Evolutionary conservation across 2,888 invertebrate genomes (phyloP).

Genomic region (Euplexia lucipara): DNA sequence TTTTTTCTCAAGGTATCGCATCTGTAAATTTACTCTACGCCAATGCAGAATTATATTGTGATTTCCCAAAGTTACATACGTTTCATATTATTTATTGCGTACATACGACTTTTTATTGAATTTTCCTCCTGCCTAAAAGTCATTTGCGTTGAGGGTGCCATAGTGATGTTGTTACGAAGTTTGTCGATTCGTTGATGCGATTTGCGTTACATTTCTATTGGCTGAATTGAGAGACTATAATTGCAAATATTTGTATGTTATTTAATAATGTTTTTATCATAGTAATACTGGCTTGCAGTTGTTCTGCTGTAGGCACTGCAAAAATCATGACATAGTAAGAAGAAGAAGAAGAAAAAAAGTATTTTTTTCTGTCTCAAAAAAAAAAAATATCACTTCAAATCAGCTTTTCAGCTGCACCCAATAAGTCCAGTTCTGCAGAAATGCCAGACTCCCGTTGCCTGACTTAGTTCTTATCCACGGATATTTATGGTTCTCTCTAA

Average conservation of each 20-base stretch:
- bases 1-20: background rate
- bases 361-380: too few relatives aligned
- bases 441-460: too few relatives aligned
- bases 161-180: constrained; percentile 25
- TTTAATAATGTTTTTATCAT: background rate
- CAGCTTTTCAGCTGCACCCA: too few relatives aligned
- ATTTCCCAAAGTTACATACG: constrained; percentile 51
- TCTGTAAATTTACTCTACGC: constrained; percentile 17
- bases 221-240: background rate
- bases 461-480: too few relatives aligned
- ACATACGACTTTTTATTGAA: constrained; percentile 52
- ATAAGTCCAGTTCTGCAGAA: too few relatives aligned
- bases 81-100: constrained; percentile 57
- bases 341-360: too few relatives aligned
- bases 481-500: too few relatives aligned
- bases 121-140: constrained; percentile 39
- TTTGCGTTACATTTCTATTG: constrained; percentile 31
- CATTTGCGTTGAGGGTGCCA: constrained; percentile 46
- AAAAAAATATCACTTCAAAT: too few relatives aligned
- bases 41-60: constrained; percentile 45
- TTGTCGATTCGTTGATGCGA: constrained; percentile 23
- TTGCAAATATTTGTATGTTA: constrained; percentile 6
- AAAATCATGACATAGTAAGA: too few relatives aligned
- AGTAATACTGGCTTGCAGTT: too few relatives aligned
- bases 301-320: too few relatives aligned